Evolutionary conservation across 1,140 invertebrate species (phyloP).

Genomic region (Cyrtorhinus lividipennis): DNA sequence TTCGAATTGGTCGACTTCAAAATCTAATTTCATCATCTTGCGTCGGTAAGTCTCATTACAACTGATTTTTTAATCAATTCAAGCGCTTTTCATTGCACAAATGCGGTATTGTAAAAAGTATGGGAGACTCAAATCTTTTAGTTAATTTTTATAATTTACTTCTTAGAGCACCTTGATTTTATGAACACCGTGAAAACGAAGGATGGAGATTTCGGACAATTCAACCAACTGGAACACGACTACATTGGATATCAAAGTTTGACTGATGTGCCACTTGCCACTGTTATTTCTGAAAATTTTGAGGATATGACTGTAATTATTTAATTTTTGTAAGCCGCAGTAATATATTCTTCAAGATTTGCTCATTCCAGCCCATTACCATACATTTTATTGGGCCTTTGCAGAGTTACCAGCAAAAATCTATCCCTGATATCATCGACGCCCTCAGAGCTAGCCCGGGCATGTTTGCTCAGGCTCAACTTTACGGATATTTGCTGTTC

Average conservation of each 20-base stretch:
- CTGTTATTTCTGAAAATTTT: constrained; percentile 49
- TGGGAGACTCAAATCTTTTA: too few relatives aligned
- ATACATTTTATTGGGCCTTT: constrained; percentile 22
- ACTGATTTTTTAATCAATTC: too few relatives aligned
- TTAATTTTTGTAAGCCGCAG: not conserved
- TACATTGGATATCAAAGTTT: constrained; percentile 91
- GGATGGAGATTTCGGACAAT: constrained; percentile 57
- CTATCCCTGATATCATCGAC: constrained; percentile 57
- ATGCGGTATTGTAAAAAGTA: not conserved
- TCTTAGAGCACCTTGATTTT: constrained; percentile 87
- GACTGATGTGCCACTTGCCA: constrained; percentile 83
- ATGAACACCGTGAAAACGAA: constrained; percentile 59
- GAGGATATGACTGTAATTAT: not conserved
- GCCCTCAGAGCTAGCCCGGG: constrained; percentile 51
- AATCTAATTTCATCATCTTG: constrained; percentile 90
- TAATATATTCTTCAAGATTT: constrained; percentile 5
- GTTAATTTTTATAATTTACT: too few relatives aligned
- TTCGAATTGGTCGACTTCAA: constrained; percentile 85
- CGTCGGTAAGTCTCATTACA: constrained; percentile 43
- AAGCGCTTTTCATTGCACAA: not conserved
- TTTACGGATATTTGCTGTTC: constrained; percentile 71
- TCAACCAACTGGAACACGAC: constrained; percentile 78
- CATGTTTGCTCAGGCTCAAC: constrained; percentile 62
- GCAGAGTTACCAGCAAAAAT: constrained; percentile 38
- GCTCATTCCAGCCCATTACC: constrained; percentile 1